These are phyloP conservation scores for Euwallacea similis DNA, from an alignment of 1,140 invertebrate genomes.

Conservation along the genomic window DNA sequence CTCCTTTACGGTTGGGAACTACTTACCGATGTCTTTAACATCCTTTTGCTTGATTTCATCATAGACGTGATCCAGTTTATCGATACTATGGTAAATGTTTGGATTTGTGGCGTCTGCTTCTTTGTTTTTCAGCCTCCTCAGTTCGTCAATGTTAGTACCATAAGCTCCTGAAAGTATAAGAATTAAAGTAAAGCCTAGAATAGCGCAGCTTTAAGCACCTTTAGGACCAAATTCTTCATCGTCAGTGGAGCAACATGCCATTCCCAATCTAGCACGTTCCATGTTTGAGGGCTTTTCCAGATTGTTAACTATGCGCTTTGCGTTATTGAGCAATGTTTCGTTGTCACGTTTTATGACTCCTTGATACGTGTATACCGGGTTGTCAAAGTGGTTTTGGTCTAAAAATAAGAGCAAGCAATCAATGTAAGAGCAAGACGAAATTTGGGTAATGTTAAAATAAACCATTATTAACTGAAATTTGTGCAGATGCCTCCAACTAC, in stretches of 20 bases:
- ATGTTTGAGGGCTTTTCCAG: slow-evolving; percentile 64
- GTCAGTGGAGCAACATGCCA: slow-evolving; percentile 54
- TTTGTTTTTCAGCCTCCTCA: slow-evolving; percentile 71
- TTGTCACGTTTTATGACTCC: slow-evolving; percentile 56
- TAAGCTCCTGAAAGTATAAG: slow-evolving; percentile 33
- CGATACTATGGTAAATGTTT: slow-evolving; percentile 78
- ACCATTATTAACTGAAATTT: neutral
- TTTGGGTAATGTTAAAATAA: neutral
- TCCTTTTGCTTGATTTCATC: slow-evolving; percentile 89
- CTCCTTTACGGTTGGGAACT: neutral
- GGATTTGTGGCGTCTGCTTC: slow-evolving; percentile 84
- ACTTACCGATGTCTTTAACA: slow-evolving; percentile 57
- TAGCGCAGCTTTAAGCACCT: slow-evolving; percentile 15
- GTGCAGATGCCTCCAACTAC: no score
- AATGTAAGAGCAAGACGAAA: no score
- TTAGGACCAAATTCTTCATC: slow-evolving; percentile 52
- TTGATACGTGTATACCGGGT: slow-evolving; percentile 86
- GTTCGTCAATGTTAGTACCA: slow-evolving; percentile 42
- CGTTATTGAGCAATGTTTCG: slow-evolving; percentile 50
- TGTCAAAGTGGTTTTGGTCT: slow-evolving; percentile 90
- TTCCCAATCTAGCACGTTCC: slow-evolving; percentile 60
- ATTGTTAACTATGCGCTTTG: slow-evolving; percentile 67
- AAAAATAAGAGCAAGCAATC: slow-evolving; percentile 41
- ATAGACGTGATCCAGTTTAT: slow-evolving; percentile 82
- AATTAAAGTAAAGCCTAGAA: neutral